Evolutionary conservation across 2,113 vertebrate species (phyloP).

Genomic region (Madoqua kirkii): DNA sequence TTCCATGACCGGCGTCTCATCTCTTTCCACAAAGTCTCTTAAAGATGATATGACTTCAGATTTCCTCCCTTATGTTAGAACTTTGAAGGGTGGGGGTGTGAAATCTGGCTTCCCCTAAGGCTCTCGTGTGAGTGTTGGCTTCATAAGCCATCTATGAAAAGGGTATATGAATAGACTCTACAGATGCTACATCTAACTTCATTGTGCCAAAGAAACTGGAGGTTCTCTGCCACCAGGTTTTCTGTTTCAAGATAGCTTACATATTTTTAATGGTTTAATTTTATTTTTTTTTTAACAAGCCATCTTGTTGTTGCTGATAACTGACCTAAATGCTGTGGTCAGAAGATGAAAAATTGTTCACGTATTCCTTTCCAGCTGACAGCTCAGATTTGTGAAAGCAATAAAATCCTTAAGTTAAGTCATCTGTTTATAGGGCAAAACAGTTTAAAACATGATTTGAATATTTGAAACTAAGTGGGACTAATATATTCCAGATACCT

Average conservation of each 20-base stretch:
- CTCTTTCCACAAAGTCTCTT: not conserved
- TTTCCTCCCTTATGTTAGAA: slow-evolving; percentile 22
- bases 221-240: slow-evolving; percentile 13
- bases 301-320: not conserved
- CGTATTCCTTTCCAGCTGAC: not conserved
- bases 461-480: not conserved
- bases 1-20: not conserved
- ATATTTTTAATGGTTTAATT: not conserved
- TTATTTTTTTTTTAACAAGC: not conserved
- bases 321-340: not conserved
- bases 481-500: not conserved
- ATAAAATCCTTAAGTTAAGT: not conserved
- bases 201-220: slow-evolving; percentile 1
- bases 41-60: slow-evolving; percentile 20
- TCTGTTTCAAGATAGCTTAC: slow-evolving; percentile 23
- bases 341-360: not conserved
- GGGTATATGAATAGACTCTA: slow-evolving; percentile 42
- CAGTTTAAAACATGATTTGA: not conserved
- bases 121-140: slow-evolving; percentile 27
- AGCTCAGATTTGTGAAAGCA: not conserved
- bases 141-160: slow-evolving; percentile 31
- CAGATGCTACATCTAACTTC: slow-evolving; percentile 27
- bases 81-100: not conserved
- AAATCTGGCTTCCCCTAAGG: slow-evolving; percentile 29
- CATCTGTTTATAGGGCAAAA: not conserved